A percentile compares a stretch with the other conserved stretches of the same genome.
These are phyloP conservation scores for Myrmophylax atrothorax DNA, from an alignment of 2,113 vertebrate genomes.

Conservation along the genomic window DNA sequence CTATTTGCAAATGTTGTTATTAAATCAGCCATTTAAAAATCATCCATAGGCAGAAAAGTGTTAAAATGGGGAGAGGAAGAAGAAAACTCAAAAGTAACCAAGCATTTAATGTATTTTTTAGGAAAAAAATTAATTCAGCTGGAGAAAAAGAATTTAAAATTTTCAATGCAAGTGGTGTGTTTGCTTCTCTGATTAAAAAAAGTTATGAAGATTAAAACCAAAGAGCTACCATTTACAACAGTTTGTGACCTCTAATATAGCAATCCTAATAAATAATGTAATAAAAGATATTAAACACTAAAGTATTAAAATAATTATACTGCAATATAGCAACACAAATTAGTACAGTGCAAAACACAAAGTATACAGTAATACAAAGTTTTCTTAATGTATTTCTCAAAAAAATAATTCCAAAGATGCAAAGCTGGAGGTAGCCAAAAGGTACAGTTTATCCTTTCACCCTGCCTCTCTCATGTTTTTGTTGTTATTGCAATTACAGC, in stretches of 20 bases:
- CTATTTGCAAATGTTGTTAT: neutral
- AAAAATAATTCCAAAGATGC: neutral
- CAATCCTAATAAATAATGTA: neutral
- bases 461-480: neutral
- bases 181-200: neutral
- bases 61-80: neutral
- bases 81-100: neutral
- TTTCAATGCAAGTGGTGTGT: neutral
- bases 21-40: neutral
- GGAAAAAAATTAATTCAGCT: neutral
- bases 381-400: neutral
- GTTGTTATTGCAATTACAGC: slow-evolving; percentile 47
- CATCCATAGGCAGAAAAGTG: neutral
- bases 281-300: neutral
- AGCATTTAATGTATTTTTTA: neutral
- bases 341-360: neutral
- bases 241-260: neutral
- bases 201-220: neutral
- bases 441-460: neutral
- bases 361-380: neutral
- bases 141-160: neutral
- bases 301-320: neutral
- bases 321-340: neutral
- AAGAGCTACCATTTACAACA: neutral
- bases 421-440: neutral